Base-by-base conservation (phyloP, 2,797 vertebrate species). In the Tapera naevia region DNA sequence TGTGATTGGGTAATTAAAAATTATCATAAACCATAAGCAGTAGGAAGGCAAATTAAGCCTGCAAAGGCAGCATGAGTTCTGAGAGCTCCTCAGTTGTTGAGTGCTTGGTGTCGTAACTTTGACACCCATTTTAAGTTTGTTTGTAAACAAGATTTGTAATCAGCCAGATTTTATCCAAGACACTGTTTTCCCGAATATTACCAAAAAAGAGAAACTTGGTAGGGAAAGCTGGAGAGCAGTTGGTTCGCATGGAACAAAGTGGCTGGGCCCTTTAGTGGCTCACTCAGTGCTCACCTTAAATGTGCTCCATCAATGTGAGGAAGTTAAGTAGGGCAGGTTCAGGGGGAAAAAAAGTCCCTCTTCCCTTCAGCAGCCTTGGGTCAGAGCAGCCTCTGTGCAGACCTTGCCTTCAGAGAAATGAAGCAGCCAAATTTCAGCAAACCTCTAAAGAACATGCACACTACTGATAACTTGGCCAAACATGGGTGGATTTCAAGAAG, bases 1-100 rank as follows among this genome's bases (percentile, higher is more conserved):
- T 48, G 53, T 94, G 91, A 94, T 91, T 73, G 86, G 74, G 80
- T 95, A 96, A 96, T 95, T 94, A 94, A 94, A 97, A 96, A 95
- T 95, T 95, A 93, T 85, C 91, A 92, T 94, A 95, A 95, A 93
- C 94, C 83, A 94, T 74, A 90, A 83, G 93, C 91, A 93, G 56
- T 53, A 50, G 74, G 86, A 95, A 90, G 91, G 65, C 78, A 96
- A 96, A 96, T 94, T 89, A 94, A 94, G 78, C 74, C 86, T 93
- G 89, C 67, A 87, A 84, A 91, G 64, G 45, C 78, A 94, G 71
- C 2, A 0, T 48, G 57, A 27, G 19, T 80, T 91, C 86, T 78
- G 88, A 91, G 86, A 85, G 61, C 57, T 82, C 80, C 90, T 91
- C 90, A 71, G 37, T 76, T 88, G 50, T 72, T 41, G 50, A 82